Base-by-base conservation (phyloP, 2,797 vertebrate species). In the Anas flavirostris region DNA sequence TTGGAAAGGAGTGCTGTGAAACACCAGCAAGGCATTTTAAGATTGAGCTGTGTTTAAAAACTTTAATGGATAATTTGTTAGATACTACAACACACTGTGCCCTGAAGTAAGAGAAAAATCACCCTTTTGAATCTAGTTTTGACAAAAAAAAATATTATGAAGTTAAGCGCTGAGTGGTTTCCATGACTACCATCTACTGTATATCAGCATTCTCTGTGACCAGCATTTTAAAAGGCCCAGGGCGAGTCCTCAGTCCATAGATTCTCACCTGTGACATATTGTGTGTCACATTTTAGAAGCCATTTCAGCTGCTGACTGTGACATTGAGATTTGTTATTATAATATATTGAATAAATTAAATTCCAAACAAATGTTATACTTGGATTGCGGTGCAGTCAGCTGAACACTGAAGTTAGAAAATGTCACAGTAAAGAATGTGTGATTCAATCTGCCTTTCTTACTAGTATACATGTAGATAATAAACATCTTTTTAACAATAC, bases 121-220 rank as follows among this genome's bases (percentile, higher is more conserved):
- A 79, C 10, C 7, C 35, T 55, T 84, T 74, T 69, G 56, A 91
- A 93, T 76, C 11, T 31, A 44, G 29, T 66, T 91, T 86, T 76
- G 17, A 41, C 56, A 16, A 41, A 82, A 88, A 78, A 55, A 62
- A 25, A 12, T 26, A 39, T 75, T 75, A 75, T 69, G 59, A 80
- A 88, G 44, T 83, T 95, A 77, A 79, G 60, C 3, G 17, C 70
- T 79, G 67, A 46, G 70, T 68, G 39, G 96, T 97, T 96, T 95
- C 96, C 82, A 94, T 96, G 85, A 70, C 59, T 95, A 95, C 95
- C 52, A 84, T 73, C 92, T 92, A 92, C 89, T 88, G 69, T 93
- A 96, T 56, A 80, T 93, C 85, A 76, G 63, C 58, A 64, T 82
- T 88, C 0, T 0, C 82, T 93, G 87, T 96, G 95, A 96, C 63